Conservation (phyloP, 2,797 vertebrate species). For the Coccyzus lansbergi region DNA sequence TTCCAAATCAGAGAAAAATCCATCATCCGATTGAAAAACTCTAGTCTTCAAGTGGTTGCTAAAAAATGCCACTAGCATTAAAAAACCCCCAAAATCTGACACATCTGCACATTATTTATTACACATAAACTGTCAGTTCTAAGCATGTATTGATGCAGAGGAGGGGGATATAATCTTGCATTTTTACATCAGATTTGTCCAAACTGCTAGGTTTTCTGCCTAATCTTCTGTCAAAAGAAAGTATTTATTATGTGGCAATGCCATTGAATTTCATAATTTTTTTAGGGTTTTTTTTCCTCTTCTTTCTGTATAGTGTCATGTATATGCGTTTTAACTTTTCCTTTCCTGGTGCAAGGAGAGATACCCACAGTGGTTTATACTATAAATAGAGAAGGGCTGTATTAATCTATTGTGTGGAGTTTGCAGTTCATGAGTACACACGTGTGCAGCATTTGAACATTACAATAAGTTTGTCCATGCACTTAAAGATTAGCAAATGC, state of each 20-base stretch:
- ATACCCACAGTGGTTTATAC: not conserved
- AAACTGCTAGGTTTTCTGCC: not conserved
- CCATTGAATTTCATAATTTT: not conserved
- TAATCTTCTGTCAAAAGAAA: not conserved
- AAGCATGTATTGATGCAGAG: not conserved
- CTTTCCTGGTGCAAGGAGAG: not conserved
- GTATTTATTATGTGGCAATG: not conserved
- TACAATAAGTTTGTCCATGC: not conserved
- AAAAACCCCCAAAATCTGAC: not conserved
- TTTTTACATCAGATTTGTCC: not conserved
- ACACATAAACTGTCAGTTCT: not conserved
- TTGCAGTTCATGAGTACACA: not conserved
- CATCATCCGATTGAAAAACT: not conserved
- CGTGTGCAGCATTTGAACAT: not conserved
- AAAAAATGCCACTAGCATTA: not conserved
- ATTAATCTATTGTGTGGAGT: not conserved
- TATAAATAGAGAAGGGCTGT: not conserved
- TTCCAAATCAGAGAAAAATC: not conserved
- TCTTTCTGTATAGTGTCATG: not conserved
- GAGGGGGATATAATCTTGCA: rapidly evolving
- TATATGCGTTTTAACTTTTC: not conserved
- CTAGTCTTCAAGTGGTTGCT: not conserved
- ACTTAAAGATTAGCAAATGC: not conserved
- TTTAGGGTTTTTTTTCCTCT: not conserved
- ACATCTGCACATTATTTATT: not conserved